Conservation (phyloP, 2,888 invertebrate genomes). For the Teleogryllus oceanicus region DNA sequence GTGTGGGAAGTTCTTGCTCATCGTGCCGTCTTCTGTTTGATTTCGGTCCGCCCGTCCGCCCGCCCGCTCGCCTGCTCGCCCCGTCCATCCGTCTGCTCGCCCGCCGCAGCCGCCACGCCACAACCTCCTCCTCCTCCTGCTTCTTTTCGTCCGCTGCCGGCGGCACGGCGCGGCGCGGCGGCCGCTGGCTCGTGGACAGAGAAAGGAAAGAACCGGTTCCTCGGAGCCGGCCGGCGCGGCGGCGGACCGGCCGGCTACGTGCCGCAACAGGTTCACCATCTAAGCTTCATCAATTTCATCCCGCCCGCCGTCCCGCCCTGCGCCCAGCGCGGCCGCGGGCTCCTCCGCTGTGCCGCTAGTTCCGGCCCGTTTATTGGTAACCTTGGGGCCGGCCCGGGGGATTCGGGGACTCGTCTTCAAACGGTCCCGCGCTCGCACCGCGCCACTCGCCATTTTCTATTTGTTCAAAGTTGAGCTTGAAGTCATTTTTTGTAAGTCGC, state of each 20-base stretch:
- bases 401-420: not conserved
- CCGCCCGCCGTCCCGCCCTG: not conserved
- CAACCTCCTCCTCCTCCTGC: not conserved
- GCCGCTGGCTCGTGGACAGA: not conserved
- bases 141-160: not conserved
- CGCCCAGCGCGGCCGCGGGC: not conserved
- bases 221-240: not conserved
- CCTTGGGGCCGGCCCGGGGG: not conserved
- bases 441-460: not conserved
- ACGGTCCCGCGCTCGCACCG: not conserved
- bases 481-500: too few relatives aligned
- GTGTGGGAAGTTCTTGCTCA: too few relatives aligned
- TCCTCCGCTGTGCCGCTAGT: conserved; percentile 1
- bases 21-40: too few relatives aligned
- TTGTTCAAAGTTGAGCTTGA: too few relatives aligned
- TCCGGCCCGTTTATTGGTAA: conserved; percentile 10
- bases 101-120: too few relatives aligned
- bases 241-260: not conserved
- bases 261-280: conserved; percentile 18
- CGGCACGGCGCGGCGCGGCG: not conserved
- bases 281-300: conserved; percentile 18
- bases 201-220: conserved; percentile 5
- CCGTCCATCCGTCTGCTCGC: too few relatives aligned
- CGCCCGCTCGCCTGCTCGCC: too few relatives aligned
- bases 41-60: too few relatives aligned